These are phyloP conservation scores for Drosophila prosaltans DNA, from an alignment of 1,140 invertebrate genomes.

Conservation along the genomic window DNA sequence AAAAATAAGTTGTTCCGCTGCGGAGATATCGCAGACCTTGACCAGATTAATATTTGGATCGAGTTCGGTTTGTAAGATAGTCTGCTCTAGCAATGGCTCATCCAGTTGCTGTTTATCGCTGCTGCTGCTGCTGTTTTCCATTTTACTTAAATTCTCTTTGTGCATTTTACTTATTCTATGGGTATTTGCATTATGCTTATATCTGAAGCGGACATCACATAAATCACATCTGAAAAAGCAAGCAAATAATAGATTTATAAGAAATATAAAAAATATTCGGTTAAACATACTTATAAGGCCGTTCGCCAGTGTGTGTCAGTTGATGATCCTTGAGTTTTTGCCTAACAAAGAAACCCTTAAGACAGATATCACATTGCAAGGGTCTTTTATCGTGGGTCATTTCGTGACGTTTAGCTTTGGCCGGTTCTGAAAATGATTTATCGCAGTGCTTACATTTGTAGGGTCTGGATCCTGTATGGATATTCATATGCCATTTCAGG, in stretches of 20 bases:
- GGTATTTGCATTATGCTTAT: slow-evolving; percentile 13
- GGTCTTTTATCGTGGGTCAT: slow-evolving; percentile 59
- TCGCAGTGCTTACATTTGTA: slow-evolving; percentile 59
- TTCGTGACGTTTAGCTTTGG: slow-evolving; percentile 55
- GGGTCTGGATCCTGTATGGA: slow-evolving; percentile 36
- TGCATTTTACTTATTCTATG: slow-evolving; percentile 18
- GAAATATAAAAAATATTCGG: background rate
- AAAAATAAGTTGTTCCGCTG: background rate
- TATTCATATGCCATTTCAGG: slow-evolving; percentile 49
- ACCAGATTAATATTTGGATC: background rate
- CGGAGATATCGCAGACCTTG: background rate
- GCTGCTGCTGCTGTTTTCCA: background rate
- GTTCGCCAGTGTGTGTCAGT: slow-evolving; percentile 64
- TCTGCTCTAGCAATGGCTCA: background rate
- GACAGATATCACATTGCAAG: slow-evolving; percentile 58
- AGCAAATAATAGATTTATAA: background rate
- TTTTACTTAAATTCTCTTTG: slow-evolving; percentile 14
- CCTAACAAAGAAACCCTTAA: slow-evolving; percentile 55
- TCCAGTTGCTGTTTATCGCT: background rate
- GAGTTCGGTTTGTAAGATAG: background rate
- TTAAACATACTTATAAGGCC: slow-evolving; percentile 40
- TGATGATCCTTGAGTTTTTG: slow-evolving; percentile 48
- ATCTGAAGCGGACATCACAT: slow-evolving; percentile 12
- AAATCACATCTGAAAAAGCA: background rate
- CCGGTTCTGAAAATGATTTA: slow-evolving; percentile 50